These are phyloP conservation scores for Gerris buenoi DNA, from an alignment of 1,140 invertebrate species.

Conservation along the genomic window DNA sequence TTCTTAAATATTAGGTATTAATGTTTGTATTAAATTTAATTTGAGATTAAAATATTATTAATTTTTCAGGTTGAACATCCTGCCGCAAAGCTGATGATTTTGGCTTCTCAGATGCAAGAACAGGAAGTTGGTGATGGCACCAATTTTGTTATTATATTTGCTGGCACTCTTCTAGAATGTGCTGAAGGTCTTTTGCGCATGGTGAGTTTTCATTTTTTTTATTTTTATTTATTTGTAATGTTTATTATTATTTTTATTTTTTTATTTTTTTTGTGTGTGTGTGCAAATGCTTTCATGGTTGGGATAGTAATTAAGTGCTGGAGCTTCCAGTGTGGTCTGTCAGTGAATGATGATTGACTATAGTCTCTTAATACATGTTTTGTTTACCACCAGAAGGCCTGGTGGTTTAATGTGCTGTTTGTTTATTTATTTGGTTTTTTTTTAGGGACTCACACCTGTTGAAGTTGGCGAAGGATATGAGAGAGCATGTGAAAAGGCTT, in stretches of 20 bases:
- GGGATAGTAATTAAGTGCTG: too few relatives aligned
- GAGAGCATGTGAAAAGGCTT: conserved; percentile 67
- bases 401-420: too few relatives aligned
- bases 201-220: conserved; percentile 29
- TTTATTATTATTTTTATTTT: conserved; percentile 1
- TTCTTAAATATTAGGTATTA: not conserved
- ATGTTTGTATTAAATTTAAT: not conserved
- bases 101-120: conserved; percentile 96
- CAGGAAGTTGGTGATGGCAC: conserved; percentile 98
- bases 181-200: conserved; percentile 83
- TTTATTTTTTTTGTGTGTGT: too few relatives aligned
- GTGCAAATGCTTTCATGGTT: too few relatives aligned
- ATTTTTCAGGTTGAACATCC: conserved; percentile 73
- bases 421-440: conserved; percentile 15
- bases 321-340: too few relatives aligned
- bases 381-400: too few relatives aligned
- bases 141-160: conserved; percentile 92
- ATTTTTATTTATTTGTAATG: conserved; percentile 4
- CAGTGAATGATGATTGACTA: too few relatives aligned
- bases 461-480: conserved; percentile 95
- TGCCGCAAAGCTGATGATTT: conserved; percentile 90
- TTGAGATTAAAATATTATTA: conserved; percentile 3
- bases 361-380: too few relatives aligned
- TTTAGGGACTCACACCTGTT: conserved; percentile 77
- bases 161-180: conserved; percentile 77